Evolutionary conservation across 2,888 invertebrate genomes (phyloP).

Genomic region (Dascillus cervinus): DNA sequence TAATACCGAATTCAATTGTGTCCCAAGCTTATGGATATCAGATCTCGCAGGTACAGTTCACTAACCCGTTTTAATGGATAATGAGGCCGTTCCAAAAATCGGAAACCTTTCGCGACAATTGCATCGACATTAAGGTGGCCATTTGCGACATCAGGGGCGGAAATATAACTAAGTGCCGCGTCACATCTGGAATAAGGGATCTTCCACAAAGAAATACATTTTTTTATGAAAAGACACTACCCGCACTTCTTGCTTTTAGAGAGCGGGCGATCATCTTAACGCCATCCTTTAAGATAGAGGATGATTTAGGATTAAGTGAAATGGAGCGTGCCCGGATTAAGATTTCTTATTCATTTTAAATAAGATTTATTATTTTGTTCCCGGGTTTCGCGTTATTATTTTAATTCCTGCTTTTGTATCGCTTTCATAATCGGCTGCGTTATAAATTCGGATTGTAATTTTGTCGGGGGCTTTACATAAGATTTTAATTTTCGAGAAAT

Average conservation of each 20-base stretch:
- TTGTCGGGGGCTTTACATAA: too few species aligned
- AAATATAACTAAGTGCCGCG: slow-evolving; percentile 31
- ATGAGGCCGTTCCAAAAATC: too few species aligned
- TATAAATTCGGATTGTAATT: too few species aligned
- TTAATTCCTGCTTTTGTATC: slow-evolving; percentile 11
- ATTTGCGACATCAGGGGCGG: slow-evolving; percentile 21
- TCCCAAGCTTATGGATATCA: too few species aligned
- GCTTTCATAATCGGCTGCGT: too few species aligned
- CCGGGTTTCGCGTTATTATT: too few species aligned
- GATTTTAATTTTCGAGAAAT: too few species aligned
- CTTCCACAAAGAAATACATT: slow-evolving; percentile 28
- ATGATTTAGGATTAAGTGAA: slow-evolving; percentile 38
- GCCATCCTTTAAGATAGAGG: slow-evolving; percentile 32
- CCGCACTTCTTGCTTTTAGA: slow-evolving; percentile 14
- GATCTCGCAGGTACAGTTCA: too few species aligned
- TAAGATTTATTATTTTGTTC: slow-evolving; percentile 18
- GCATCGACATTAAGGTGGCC: slow-evolving; percentile 17
- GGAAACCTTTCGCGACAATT: slow-evolving; percentile 14
- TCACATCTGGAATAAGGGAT: slow-evolving; percentile 26
- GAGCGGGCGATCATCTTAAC: slow-evolving; percentile 16
- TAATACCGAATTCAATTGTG: slow-evolving; percentile 9
- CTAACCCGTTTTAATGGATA: too few species aligned
- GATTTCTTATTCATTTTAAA: slow-evolving; percentile 26
- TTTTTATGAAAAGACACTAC: slow-evolving; percentile 24
- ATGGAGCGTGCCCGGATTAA: slow-evolving; percentile 37